Evolutionary conservation across 2,888 invertebrate species (phyloP), one percentile per base, ranked within the genome.

Genomic region (Metopia argyrocephala): DNA sequence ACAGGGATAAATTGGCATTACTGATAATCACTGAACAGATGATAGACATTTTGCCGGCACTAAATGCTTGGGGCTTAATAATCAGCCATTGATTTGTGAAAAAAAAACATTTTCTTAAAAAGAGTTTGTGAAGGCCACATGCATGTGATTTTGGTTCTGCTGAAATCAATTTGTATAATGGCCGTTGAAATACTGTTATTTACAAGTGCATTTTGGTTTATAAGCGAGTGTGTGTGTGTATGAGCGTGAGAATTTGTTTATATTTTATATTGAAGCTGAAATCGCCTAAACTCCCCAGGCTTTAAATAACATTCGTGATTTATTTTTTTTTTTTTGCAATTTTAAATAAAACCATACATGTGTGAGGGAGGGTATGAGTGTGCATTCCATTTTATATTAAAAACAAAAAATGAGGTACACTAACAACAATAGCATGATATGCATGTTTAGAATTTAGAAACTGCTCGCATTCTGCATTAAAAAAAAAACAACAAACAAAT

Each of bases 261-360:
- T 54, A 23, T n/a, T 52, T 50, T 64, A 38, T 46, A 59, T 64
- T 57, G 28, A 65, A 76, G 80, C 80, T 74, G 80, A 76, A 76
- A 81, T 74, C 80, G 69, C 38, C 25, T 69, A 76, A n/a, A 70
- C 69, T 69, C 76, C 73, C 56, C 65, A 73, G 59, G 80, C 76
- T 73, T 74, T 74, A 52, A 71, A n/a, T n/a, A n/a, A n/a, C n/a
- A n/a, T n/a, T n/a, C n/a, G n/a, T n/a, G n/a, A n/a, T n/a, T n/a
- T n/a, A n/a, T n/a, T n/a, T n/a, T n/a, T n/a, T n/a, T n/a, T n/a
- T n/a, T n/a, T n/a, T n/a, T n/a, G n/a, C n/a, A n/a, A n/a, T n/a
- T n/a, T n/a, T n/a, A n/a, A n/a, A n/a, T n/a, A n/a, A n/a, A n/a
- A n/a, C n/a, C n/a, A n/a, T n/a, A n/a, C n/a, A n/a, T n/a, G n/a